These are phyloP conservation scores for Electrona antarctica DNA, from an alignment of 2,113 vertebrate genomes.

Conservation along the genomic window DNA sequence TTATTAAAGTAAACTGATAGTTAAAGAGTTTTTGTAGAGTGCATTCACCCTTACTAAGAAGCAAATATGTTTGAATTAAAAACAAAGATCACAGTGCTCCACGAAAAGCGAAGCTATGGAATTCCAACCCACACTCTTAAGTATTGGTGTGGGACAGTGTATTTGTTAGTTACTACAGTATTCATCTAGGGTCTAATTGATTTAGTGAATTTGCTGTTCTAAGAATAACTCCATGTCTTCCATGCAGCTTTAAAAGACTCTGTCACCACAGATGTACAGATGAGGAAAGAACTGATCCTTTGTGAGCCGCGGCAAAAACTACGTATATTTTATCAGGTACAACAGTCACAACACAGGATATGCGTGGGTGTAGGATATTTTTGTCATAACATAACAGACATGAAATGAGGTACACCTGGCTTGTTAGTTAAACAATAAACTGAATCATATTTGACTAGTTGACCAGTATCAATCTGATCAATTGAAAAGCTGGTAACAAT, in stretches of 20 bases:
- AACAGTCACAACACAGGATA: slow-evolving; percentile 8
- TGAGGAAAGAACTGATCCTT: slow-evolving; percentile 89
- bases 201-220: slow-evolving; percentile 15
- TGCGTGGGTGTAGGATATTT: background rate
- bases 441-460: background rate
- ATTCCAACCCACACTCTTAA: slow-evolving; percentile 15
- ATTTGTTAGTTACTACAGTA: slow-evolving; percentile 17
- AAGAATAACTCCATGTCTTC: slow-evolving; percentile 25
- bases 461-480: background rate
- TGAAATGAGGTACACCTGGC: too few relatives aligned
- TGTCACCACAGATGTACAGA: slow-evolving; percentile 87
- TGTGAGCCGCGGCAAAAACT: slow-evolving; percentile 94
- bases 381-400: too few relatives aligned
- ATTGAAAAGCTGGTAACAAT: too few relatives aligned
- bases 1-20: background rate
- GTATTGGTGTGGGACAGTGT: slow-evolving; percentile 23
- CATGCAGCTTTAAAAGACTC: slow-evolving; percentile 93
- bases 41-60: background rate
- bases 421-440: too few relatives aligned
- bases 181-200: background rate
- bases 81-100: background rate
- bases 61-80: background rate
- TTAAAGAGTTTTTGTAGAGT: too few relatives aligned
- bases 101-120: slow-evolving; percentile 8
- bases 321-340: slow-evolving; percentile 98